Evolutionary conservation across 2,797 vertebrate genomes (phyloP).

Genomic region (Pantherophis vulpinus): DNA sequence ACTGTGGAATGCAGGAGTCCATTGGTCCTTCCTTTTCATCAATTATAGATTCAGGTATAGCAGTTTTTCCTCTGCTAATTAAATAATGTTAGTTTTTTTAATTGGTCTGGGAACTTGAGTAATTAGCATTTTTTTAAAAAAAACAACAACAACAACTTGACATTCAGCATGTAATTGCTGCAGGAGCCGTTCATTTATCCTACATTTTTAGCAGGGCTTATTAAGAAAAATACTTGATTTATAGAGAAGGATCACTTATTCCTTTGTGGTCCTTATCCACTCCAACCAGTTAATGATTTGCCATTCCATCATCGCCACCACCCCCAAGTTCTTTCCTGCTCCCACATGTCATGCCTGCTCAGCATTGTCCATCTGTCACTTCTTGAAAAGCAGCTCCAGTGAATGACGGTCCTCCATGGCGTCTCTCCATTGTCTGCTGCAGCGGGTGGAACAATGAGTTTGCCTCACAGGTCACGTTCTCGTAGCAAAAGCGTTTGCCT

Average conservation of each 20-base stretch:
- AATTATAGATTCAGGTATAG: neutral
- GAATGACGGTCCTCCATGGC: neutral
- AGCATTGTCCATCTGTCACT: conserved; percentile 3
- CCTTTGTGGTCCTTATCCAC: neutral
- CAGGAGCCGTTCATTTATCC: neutral
- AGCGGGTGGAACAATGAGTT: neutral
- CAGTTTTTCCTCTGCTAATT: neutral
- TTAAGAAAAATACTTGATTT: neutral
- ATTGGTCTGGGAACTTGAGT: neutral
- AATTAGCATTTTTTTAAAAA: neutral
- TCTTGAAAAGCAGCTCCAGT: neutral
- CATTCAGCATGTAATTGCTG: neutral
- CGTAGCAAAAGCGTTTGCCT: neutral
- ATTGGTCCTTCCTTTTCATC: neutral
- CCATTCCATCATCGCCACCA: neutral
- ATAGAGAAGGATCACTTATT: neutral
- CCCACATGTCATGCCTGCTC: neutral
- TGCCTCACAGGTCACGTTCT: neutral
- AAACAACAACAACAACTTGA: neutral
- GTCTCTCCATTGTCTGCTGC: neutral
- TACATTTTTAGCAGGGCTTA: neutral
- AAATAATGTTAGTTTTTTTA: neutral
- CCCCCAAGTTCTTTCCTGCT: neutral
- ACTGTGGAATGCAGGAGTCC: neutral
- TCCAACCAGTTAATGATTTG: conserved; percentile 11